Evolutionary conservation across 1,140 invertebrate species (phyloP).

Genomic region (Saxidomus purpurata): DNA sequence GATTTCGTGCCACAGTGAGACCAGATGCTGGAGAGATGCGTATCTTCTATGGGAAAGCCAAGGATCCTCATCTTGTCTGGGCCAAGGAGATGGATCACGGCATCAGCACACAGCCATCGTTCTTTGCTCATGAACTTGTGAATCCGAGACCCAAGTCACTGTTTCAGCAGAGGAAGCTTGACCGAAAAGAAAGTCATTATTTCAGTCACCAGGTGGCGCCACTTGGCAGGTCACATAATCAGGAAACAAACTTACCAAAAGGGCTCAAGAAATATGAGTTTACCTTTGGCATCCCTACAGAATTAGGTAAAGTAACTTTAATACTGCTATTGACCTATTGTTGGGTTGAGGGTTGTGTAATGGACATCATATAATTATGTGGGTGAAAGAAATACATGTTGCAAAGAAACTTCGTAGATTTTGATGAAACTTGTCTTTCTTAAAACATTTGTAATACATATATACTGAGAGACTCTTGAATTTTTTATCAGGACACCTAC

Average conservation of each 20-base stretch:
- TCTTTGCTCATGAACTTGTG: conserved; percentile 79
- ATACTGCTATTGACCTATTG: no score
- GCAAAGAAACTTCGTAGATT: no score
- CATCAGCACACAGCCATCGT: conserved; percentile 77
- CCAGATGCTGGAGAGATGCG: conserved; percentile 84
- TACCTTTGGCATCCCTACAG: conserved; percentile 84
- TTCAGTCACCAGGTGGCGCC: conserved; percentile 80
- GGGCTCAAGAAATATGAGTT: conserved; percentile 76
- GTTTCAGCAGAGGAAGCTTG: conserved; percentile 80
- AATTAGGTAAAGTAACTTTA: conserved; percentile 75
- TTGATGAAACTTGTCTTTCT: no score
- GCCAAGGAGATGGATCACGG: conserved; percentile 85
- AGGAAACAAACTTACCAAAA: conserved; percentile 79
- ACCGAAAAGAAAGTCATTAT: conserved; percentile 84
- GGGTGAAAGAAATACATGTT: no score
- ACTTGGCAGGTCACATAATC: conserved; percentile 83
- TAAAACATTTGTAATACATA: no score
- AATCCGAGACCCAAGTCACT: conserved; percentile 83
- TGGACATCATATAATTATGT: no score
- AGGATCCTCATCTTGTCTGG: conserved; percentile 83
- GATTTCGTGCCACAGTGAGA: conserved; percentile 80
- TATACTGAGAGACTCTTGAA: no score
- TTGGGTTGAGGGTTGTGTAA: no score
- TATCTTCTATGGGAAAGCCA: conserved; percentile 85
- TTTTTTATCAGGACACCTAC: no score